Base-by-base conservation (phyloP, 2,797 vertebrate species). In the Lagodon rhomboides region DNA sequence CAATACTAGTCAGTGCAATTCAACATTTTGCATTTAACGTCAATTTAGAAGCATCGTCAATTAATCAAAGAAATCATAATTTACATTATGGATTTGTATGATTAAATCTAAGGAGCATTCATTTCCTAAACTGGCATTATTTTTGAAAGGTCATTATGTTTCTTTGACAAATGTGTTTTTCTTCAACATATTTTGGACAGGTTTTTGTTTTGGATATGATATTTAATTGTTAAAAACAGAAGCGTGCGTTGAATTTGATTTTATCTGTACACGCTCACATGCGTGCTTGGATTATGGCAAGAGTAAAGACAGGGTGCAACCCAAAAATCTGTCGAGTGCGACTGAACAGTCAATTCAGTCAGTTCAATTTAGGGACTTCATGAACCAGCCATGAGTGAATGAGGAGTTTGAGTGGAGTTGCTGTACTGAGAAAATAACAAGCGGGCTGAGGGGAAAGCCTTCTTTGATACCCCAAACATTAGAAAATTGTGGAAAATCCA, bases 341-440 rank as follows among this genome's bases (percentile, higher is more conserved):
- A 38, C 38, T 38, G 9, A 38, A 38, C 38, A 11, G 38, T 38
- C 10, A 11, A 3, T 38, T 38, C 30, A 38, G 38, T 11, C 38
- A 38, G 10, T 38, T 63, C 20, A 47, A 16, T 65, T 71, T 23
- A n/a, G 58, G 69, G 34, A 73, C 63, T 85, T 94, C 91, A 91
- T 94, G 91, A 91, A 78, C 89, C 91, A 91, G 91, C 89, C 90
- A 91, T 91, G 89, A 94, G 83, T 76, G 58, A 80, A 82, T 74
- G 71, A 83, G 47, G 66, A 85, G 68, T 58, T 56, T 13, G 25
- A 77, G n/a, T 74, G 30, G 55, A 66, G 38, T 50, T 74, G 67
- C 47, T 70, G 25, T 73, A 76, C 62, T 67, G 22, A 70, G 50
- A 49, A 71, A 44, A 74, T 34, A 43, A 38, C 10, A 38, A 43